Evolutionary conservation across 2,113 vertebrate species (phyloP).

Genomic region (Carassius auratus): DNA sequence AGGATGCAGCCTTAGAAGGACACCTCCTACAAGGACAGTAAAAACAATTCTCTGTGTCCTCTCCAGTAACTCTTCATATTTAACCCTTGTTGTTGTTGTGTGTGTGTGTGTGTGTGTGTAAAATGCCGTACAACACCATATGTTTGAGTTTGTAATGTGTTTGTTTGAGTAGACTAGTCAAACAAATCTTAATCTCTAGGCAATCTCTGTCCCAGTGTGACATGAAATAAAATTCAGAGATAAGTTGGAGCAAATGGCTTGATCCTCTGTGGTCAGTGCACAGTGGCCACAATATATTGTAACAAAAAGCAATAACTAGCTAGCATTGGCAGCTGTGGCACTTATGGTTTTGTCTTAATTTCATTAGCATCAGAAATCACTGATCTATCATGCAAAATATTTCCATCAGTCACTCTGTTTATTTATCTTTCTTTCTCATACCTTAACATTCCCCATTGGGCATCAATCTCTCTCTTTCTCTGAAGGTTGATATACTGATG

Average conservation of each 20-base stretch:
- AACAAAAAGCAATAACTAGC: neutral
- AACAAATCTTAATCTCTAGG: conserved; percentile 15
- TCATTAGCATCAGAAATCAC: conserved; percentile 21
- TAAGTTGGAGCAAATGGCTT: conserved; percentile 8
- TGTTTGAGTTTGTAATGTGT: conserved; percentile 1
- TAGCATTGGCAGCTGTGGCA: neutral
- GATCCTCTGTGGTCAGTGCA: neutral
- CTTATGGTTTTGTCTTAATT: conserved; percentile 26
- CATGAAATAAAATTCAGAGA: neutral
- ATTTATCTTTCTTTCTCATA: neutral
- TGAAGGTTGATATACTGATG: neutral
- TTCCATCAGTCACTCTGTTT: conserved; percentile 22
- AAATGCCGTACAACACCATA: neutral
- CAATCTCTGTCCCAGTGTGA: conserved; percentile 7
- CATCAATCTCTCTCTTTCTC: neutral
- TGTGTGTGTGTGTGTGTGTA: neutral
- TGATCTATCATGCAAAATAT: conserved; percentile 5
- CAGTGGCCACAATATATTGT: neutral
- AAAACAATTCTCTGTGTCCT: neutral
- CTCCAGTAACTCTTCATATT: neutral
- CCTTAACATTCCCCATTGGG: neutral
- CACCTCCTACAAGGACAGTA: neutral
- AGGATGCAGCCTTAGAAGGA: neutral
- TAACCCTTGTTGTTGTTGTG: neutral
- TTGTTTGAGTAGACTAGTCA: conserved; percentile 8